Percentiles rank a stretch among this genome's conserved stretches.
These are phyloP conservation scores for Cromileptes altivelis DNA, from an alignment of 2,113 vertebrate species.

Conservation along the genomic window DNA sequence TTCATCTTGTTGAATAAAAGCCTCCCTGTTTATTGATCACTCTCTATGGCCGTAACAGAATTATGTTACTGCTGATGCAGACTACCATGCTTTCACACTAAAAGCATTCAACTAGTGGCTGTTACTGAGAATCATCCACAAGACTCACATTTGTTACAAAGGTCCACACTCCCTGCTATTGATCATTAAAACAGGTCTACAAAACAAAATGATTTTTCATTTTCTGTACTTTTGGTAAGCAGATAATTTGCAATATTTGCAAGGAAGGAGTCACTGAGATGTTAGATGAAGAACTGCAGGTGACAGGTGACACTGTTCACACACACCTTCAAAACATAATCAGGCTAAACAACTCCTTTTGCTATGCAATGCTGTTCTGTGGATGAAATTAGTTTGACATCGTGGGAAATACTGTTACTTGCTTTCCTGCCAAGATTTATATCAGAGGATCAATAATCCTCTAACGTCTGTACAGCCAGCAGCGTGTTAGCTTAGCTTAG, in stretches of 20 bases:
- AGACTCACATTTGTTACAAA: not conserved
- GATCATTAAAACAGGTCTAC: too few relatives aligned
- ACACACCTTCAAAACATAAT: not conserved
- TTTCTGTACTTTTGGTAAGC: not conserved
- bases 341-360: not conserved
- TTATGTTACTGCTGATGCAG: not conserved
- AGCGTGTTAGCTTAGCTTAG: too few relatives aligned
- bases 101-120: not conserved
- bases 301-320: not conserved
- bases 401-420: not conserved
- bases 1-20: too few relatives aligned
- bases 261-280: not conserved
- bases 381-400: conserved; percentile 1
- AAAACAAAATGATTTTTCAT: not conserved
- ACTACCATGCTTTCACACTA: not conserved
- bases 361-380: not conserved
- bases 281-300: not conserved
- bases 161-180: not conserved
- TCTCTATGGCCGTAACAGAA: not conserved
- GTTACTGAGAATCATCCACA: not conserved
- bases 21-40: not conserved
- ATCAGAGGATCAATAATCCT: not conserved
- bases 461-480: not conserved
- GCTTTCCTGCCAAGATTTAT: not conserved
- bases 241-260: not conserved